Conservation (phyloP, 2,113 vertebrate genomes). For the Tupaia chinensis region DNA sequence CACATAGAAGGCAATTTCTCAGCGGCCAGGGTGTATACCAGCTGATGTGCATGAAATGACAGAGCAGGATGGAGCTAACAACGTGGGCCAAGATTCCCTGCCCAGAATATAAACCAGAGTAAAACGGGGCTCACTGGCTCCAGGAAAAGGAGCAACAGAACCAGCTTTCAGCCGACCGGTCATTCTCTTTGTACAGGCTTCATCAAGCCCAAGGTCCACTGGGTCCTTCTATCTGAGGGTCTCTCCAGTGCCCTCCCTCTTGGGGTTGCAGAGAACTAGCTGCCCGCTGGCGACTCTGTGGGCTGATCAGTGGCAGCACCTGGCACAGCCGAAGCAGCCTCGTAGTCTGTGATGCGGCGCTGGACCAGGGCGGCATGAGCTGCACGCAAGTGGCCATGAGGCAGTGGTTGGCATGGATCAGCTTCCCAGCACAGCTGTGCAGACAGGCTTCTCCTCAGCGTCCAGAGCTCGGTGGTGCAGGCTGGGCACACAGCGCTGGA, state of each 20-base stretch:
- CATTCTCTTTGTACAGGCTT: background rate
- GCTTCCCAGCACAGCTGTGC: constrained; percentile 93
- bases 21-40: constrained; percentile 4
- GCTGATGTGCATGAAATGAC: background rate
- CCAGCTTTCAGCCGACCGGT: constrained; percentile 30
- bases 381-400: constrained; percentile 94
- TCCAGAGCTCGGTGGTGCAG: constrained; percentile 94
- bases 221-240: constrained; percentile 38
- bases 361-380: constrained; percentile 92
- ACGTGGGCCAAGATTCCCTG: background rate
- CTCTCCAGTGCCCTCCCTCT: constrained; percentile 13
- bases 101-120: constrained; percentile 26
- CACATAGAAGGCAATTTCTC: background rate
- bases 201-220: constrained; percentile 17
- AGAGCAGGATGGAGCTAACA: background rate
- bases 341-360: constrained; percentile 91
- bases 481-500: constrained; percentile 93
- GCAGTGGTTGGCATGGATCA: constrained; percentile 94
- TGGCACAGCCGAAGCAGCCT: constrained; percentile 84
- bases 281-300: background rate
- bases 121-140: constrained; percentile 70
- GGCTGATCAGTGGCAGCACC: constrained; percentile 50
- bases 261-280: background rate
- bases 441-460: constrained; percentile 93
- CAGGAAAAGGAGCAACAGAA: constrained; percentile 59